Evolutionary conservation across 2,888 invertebrate genomes (phyloP), one percentile per base, ranked within the genome.

Genomic region (Dryadula phaetusa): DNA sequence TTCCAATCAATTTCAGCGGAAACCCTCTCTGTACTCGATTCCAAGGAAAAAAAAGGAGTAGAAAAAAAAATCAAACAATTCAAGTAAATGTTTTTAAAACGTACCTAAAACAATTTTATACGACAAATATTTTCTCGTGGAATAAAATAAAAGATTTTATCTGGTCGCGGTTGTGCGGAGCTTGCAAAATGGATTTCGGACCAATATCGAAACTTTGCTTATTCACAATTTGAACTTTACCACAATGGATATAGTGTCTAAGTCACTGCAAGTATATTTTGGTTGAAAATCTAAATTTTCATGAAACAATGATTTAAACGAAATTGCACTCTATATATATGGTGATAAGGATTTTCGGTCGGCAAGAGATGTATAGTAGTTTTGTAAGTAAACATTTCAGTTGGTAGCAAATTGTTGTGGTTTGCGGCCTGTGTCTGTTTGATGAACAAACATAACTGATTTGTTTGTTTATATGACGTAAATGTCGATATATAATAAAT

Each of bases 381-480:
- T 84, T 82, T 84, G 81, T 83, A 79, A 84, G 85, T 81, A 84
- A 87, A 88, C 83, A 86, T 80, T 73, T 75, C 76, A 79, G 80
- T 82, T 74, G 74, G 75, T 78, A 75, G 76, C 82, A 82, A 88
- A 87, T 85, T 86, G 86, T 85, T 81, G 84, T 80, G 85, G 86
- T 79, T 81, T 79, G 78, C 79, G 76, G 77, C 77, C 79, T 75
- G 73, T 82, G 74, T 76, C 81, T 85, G 83, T 82, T 82, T 85
- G 82, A 79, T 72, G 53, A 67, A 79, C 77, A 85, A 84, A 84
- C 81, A 85, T 77, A 81, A 81, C 77, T 84, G 84, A 85, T 86
- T 86, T 87, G 85, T 85, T 86, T 84, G 80, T 75, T 72, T 73
- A 28, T 44, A 60, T 60, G 44, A 60, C 28, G 60, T 34, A 56